These are phyloP conservation scores for Sinocyclocheilus grahami DNA, from an alignment of 2,113 vertebrate species.

Conservation along the genomic window DNA sequence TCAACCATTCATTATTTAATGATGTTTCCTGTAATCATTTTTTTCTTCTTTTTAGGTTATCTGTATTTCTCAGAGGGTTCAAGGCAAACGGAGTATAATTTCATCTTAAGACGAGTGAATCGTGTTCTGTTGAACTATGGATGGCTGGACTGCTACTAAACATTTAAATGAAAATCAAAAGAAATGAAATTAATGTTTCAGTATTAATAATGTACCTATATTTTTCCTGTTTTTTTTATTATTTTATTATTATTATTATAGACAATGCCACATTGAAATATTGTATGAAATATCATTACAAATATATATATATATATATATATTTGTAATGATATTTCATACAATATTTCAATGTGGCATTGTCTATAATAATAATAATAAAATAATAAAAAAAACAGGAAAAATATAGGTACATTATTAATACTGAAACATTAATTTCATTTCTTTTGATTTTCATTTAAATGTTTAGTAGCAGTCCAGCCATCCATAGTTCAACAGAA, in stretches of 20 bases:
- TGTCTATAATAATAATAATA: no score
- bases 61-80: constrained; percentile 73
- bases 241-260: no score
- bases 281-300: no score
- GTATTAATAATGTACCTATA: background rate
- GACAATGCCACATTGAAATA: no score
- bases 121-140: constrained; percentile 62
- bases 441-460: background rate
- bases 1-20: background rate
- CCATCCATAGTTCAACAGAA: constrained; percentile 67
- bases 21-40: background rate
- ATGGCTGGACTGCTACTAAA: constrained; percentile 73
- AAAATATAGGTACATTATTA: background rate
- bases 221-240: background rate
- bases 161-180: background rate
- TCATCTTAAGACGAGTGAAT: constrained; percentile 43
- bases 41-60: constrained; percentile 62
- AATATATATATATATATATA: no score
- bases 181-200: background rate
- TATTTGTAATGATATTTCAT: no score
- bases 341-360: no score
- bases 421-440: background rate
- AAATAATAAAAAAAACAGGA: background rate
- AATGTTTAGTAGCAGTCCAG: constrained; percentile 68
- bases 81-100: constrained; percentile 69